Evolutionary conservation across 2,113 vertebrate genomes (phyloP).

Genomic region (Uropsilus gracilis): DNA sequence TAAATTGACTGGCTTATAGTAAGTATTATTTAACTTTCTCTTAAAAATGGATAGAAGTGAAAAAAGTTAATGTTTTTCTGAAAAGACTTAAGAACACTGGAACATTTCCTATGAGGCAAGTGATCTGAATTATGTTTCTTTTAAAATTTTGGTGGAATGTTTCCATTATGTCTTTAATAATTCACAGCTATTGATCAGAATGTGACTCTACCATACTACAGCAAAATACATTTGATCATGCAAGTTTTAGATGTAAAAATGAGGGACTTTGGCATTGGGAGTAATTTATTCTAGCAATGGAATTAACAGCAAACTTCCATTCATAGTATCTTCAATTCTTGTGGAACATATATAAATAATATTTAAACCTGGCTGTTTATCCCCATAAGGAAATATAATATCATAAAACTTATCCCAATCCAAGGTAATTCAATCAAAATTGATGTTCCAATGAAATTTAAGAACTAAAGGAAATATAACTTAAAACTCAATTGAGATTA

Average conservation of each 20-base stretch:
- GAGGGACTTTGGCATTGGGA: background rate
- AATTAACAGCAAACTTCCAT: background rate
- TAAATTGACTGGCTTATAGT: background rate
- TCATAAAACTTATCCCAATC: background rate
- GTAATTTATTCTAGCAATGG: background rate
- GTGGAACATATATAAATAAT: background rate
- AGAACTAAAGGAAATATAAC: background rate
- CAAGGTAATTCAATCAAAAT: background rate
- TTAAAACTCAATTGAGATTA: constrained; percentile 3
- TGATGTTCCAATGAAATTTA: background rate
- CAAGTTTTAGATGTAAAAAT: background rate
- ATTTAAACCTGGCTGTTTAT: background rate
- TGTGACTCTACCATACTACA: background rate
- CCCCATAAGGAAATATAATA: background rate
- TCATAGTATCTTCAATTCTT: background rate
- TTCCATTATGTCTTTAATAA: background rate
- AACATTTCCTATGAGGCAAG: background rate
- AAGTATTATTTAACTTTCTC: background rate
- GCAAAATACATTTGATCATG: background rate
- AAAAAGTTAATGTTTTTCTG: background rate
- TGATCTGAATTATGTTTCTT: background rate
- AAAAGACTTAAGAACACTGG: background rate
- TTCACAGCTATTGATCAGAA: background rate
- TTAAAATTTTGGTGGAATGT: background rate
- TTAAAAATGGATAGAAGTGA: background rate